Conservation (phyloP, 2,113 vertebrate species). For the Cepphus grylle region DNA sequence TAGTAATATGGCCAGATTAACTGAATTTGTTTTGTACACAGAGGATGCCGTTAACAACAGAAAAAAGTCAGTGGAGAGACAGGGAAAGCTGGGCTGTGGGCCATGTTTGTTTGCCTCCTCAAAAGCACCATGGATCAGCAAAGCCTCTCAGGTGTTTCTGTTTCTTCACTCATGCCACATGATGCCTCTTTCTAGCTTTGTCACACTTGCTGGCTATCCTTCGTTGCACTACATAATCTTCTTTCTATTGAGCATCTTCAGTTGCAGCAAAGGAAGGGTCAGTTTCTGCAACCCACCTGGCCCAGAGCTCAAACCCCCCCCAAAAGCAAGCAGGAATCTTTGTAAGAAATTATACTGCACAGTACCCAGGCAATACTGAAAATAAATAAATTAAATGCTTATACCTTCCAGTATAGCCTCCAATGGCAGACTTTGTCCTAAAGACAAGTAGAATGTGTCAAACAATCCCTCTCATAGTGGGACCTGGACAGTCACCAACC, state of each 20-base stretch:
- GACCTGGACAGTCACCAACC: fast-evolving
- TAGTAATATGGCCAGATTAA: background rate
- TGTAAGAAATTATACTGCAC: background rate
- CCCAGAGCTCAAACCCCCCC: background rate
- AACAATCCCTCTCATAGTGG: fast-evolving
- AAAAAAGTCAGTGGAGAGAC: background rate
- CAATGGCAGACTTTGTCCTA: background rate
- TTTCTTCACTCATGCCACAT: background rate
- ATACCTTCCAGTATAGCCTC: background rate
- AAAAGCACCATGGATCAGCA: background rate
- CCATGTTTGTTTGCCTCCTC: fast-evolving
- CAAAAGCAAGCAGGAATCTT: background rate
- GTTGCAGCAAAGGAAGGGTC: background rate
- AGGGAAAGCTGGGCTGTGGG: background rate
- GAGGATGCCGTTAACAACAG: background rate
- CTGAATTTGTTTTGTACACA: background rate
- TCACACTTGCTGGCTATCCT: background rate
- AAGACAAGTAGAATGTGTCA: background rate
- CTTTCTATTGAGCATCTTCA: background rate
- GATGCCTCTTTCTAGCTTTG: background rate
- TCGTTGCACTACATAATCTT: background rate
- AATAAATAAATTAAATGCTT: background rate
- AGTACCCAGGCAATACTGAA: background rate
- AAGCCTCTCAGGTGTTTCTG: background rate
- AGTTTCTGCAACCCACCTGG: background rate